These are phyloP conservation scores for Ceyx margarethae DNA, from an alignment of 2,113 vertebrate species.

Conservation along the genomic window DNA sequence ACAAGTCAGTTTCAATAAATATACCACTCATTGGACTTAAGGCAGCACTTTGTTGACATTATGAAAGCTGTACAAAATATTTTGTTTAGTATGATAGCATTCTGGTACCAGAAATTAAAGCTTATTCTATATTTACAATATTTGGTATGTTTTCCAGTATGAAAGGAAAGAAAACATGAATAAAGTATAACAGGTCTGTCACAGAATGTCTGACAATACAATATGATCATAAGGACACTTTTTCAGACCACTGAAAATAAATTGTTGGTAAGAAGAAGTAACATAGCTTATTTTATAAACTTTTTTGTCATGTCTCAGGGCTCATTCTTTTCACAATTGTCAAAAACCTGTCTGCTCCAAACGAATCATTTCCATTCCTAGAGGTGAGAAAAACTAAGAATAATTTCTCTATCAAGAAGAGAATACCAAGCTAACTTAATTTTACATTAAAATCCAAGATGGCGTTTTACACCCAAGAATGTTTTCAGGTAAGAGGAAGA, in stretches of 20 bases:
- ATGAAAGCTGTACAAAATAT: slow-evolving; percentile 35
- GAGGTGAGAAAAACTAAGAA: background rate
- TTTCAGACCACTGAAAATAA: background rate
- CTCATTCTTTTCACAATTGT: background rate
- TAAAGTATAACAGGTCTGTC: background rate
- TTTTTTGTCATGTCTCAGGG: background rate
- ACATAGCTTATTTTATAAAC: too few species aligned
- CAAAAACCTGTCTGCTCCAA: background rate
- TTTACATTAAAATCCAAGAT: background rate
- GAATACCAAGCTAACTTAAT: background rate
- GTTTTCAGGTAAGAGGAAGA: background rate
- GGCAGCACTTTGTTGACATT: slow-evolving; percentile 54
- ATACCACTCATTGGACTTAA: slow-evolving; percentile 46
- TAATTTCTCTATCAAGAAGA: background rate
- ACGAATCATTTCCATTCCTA: background rate
- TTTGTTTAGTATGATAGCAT: slow-evolving; percentile 12
- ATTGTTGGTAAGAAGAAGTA: background rate
- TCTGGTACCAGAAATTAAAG: background rate
- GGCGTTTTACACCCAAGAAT: rapidly evolving
- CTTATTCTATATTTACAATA: background rate
- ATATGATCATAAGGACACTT: background rate
- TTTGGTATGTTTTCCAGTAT: background rate
- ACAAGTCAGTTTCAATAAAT: slow-evolving; percentile 71
- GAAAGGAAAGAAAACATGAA: background rate
- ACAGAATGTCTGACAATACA: background rate